Evolutionary conservation across 2,113 vertebrate genomes (phyloP).

Genomic region (Perca schrenkii): DNA sequence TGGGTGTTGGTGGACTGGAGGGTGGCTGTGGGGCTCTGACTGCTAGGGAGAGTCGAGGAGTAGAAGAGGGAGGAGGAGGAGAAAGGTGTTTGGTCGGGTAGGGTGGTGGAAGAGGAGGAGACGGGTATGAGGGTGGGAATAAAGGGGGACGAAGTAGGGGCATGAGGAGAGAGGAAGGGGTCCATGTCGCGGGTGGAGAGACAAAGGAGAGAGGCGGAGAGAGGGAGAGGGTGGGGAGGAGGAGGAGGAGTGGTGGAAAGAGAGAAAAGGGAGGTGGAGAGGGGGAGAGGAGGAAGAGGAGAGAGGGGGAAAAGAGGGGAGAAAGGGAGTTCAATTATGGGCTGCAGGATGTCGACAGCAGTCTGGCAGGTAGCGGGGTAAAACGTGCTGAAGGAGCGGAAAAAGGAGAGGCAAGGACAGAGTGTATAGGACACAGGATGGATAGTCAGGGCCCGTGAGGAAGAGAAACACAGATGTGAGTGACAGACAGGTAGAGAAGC

Average conservation of each 20-base stretch:
- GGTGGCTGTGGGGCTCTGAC: constrained; percentile 95
- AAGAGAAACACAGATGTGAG: constrained; percentile 54
- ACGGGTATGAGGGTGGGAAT: constrained; percentile 43
- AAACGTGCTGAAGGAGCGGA: constrained; percentile 35
- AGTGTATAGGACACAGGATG: constrained; percentile 16
- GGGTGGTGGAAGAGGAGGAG: constrained; percentile 30
- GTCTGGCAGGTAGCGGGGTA: constrained; percentile 40
- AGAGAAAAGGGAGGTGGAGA: constrained; percentile 44
- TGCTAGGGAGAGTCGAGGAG: constrained; percentile 68
- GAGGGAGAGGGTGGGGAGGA: constrained; percentile 24
- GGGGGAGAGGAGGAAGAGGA: constrained; percentile 16
- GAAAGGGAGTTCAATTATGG: constrained; percentile 67
- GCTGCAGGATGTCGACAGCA: constrained; percentile 55
- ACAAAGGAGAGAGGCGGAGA: constrained; percentile 50
- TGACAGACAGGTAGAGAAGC: background rate
- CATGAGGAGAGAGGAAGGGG: background rate
- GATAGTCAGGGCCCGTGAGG: constrained; percentile 31
- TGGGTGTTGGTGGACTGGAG: constrained; percentile 97
- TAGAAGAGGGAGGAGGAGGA: constrained; percentile 2
- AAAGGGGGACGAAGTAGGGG: constrained; percentile 4
- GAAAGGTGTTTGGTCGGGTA: constrained; percentile 20
- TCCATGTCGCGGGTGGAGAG: constrained; percentile 25
- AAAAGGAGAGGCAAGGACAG: constrained; percentile 13
- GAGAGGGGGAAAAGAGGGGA: constrained; percentile 18
- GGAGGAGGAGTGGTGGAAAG: constrained; percentile 36